Evolutionary conservation across 37 sponge, comb jelly and placozoan species (phyloP).

Genomic region (Tethya wilhelma): DNA sequence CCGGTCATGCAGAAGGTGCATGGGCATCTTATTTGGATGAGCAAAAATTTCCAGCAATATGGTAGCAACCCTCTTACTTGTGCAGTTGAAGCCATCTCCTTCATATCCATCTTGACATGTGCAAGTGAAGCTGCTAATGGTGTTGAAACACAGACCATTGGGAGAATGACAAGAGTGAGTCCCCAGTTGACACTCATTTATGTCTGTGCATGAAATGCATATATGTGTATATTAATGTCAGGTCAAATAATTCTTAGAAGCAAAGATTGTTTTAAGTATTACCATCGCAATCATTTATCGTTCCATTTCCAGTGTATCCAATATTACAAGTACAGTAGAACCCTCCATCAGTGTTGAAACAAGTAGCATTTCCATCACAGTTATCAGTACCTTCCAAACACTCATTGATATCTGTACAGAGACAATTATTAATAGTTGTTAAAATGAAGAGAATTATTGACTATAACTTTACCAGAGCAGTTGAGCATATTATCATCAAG

Average conservation of each 20-base stretch:
- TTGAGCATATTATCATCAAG: not conserved
- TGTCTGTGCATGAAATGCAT: not conserved
- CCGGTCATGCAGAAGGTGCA: not conserved
- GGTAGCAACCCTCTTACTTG: conserved; percentile 1
- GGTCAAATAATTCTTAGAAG: not conserved
- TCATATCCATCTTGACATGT: conserved; percentile 35
- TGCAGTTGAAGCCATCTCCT: conserved; percentile 42
- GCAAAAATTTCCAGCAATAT: too few species aligned
- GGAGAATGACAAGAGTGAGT: not conserved
- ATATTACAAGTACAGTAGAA: not conserved
- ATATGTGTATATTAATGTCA: too few species aligned
- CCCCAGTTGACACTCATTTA: conserved; percentile 23
- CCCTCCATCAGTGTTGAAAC: conserved; percentile 21
- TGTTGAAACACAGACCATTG: conserved; percentile 33
- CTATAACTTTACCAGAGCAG: conserved; percentile 9
- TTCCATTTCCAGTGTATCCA: conserved; percentile 1
- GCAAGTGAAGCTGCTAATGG: conserved; percentile 46
- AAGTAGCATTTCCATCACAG: not conserved
- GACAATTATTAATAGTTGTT: too few species aligned
- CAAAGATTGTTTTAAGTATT: too few species aligned
- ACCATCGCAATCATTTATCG: not conserved
- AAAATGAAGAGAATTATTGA: too few species aligned
- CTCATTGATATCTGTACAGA: conserved; percentile 9
- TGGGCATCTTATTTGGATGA: too few species aligned
- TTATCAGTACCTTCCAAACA: not conserved